These are phyloP conservation scores for Agrochola litura DNA, from an alignment of 2,888 invertebrate genomes.

Conservation along the genomic window DNA sequence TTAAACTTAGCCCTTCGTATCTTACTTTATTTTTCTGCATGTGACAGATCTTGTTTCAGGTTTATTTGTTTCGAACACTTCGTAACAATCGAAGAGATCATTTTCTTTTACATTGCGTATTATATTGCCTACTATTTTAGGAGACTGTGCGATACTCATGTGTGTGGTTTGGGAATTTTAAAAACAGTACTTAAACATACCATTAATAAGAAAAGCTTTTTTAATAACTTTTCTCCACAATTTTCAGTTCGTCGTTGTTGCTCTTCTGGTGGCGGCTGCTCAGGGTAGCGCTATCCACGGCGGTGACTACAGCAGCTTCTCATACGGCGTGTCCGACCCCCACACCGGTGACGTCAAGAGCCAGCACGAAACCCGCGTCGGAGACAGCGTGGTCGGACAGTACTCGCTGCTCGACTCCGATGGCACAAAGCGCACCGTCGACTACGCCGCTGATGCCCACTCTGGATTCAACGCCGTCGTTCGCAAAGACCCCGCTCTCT, in stretches of 20 bases:
- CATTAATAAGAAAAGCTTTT: neutral
- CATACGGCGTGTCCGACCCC: constrained; percentile 87
- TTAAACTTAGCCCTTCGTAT: neutral
- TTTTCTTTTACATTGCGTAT: neutral
- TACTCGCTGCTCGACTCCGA: constrained; percentile 90
- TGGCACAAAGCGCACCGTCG: constrained; percentile 92
- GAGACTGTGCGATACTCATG: neutral
- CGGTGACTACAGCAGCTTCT: constrained; percentile 85
- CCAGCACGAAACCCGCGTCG: constrained; percentile 92
- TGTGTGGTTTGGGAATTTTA: neutral
- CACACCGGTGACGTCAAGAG: constrained; percentile 88
- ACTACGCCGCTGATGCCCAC: constrained; percentile 90
- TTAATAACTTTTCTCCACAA: neutral
- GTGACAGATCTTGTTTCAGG: constrained; percentile 36
- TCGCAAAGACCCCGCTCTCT: constrained; percentile 84
- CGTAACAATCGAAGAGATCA: neutral
- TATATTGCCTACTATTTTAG: neutral
- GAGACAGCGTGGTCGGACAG: constrained; percentile 91
- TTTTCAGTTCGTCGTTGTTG: constrained; percentile 86
- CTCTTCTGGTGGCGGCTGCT: constrained; percentile 85
- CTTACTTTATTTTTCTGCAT: constrained; percentile 17
- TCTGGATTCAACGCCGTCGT: constrained; percentile 91
- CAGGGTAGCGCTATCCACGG: constrained; percentile 84
- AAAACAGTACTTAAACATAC: neutral
- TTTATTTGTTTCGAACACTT: constrained; percentile 2